Conservation (phyloP, 2,797 vertebrate species). For the Acestrorhynchus altus region DNA sequence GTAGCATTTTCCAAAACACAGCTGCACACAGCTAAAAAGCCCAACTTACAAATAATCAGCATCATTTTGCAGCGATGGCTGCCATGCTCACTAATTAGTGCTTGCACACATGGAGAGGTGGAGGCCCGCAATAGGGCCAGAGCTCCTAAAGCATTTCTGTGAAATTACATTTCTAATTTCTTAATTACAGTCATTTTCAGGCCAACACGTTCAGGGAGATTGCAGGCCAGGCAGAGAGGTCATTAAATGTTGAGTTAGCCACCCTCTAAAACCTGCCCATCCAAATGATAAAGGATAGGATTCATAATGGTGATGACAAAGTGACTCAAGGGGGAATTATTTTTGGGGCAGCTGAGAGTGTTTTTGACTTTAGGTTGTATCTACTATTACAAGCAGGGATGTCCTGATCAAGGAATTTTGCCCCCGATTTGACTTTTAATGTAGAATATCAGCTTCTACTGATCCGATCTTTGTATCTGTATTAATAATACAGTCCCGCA, state of each 20-base stretch:
- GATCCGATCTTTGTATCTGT: too few species aligned
- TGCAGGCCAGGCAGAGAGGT: slow-evolving; percentile 29
- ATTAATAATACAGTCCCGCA: too few species aligned
- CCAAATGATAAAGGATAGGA: slow-evolving; percentile 21
- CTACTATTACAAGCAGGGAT: not conserved
- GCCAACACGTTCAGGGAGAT: slow-evolving; percentile 42
- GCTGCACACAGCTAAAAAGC: slow-evolving; percentile 46
- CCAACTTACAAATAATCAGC: slow-evolving; percentile 60
- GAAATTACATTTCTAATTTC: slow-evolving; percentile 59
- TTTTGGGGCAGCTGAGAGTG: not conserved
- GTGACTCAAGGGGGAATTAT: not conserved
- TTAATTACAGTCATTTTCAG: slow-evolving; percentile 62
- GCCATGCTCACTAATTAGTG: slow-evolving; percentile 59
- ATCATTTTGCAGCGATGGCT: slow-evolving; percentile 49
- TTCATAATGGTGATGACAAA: not conserved
- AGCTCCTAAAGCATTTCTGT: slow-evolving; percentile 59
- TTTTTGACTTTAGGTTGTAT: not conserved
- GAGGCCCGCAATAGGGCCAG: slow-evolving; percentile 50
- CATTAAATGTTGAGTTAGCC: slow-evolving; percentile 35
- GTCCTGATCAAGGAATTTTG: too few species aligned
- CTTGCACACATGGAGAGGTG: slow-evolving; percentile 55
- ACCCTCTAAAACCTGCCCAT: slow-evolving; percentile 21
- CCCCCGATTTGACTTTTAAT: too few species aligned
- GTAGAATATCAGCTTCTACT: too few species aligned
- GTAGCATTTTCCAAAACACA: slow-evolving; percentile 41